Conservation (phyloP, 2,888 invertebrate genomes). For the Helleia helle region DNA sequence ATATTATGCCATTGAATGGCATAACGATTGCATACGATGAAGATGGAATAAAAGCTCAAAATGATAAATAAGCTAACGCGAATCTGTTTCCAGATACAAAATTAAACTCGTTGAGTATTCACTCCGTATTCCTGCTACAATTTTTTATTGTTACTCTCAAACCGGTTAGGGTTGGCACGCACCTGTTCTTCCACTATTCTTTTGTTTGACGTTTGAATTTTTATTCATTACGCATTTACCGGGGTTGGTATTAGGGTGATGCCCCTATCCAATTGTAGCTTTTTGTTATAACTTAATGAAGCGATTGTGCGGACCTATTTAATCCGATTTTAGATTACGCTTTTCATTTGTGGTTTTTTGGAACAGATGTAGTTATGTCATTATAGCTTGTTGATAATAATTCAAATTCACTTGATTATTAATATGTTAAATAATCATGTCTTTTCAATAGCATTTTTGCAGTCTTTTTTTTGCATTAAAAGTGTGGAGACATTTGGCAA, state of each 20-base stretch:
- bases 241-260: slow-evolving; percentile 22
- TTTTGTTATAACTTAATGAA: slow-evolving; percentile 56
- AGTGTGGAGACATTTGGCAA: no score
- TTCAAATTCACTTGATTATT: no score
- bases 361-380: no score
- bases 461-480: no score
- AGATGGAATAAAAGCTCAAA: slow-evolving; percentile 2
- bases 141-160: slow-evolving; percentile 1
- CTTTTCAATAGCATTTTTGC: no score
- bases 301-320: slow-evolving; percentile 58
- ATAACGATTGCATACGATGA: no score
- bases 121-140: neutral
- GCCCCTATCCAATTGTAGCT: slow-evolving; percentile 26
- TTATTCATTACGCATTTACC: slow-evolving; percentile 46
- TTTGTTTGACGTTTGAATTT: slow-evolving; percentile 47
- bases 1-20: no score
- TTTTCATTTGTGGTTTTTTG: no score
- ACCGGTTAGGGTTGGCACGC: neutral
- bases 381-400: no score
- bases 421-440: no score
- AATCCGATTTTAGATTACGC: slow-evolving; percentile 53
- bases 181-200: slow-evolving; percentile 14
- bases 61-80: slow-evolving; percentile 1
- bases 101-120: slow-evolving; percentile 3
- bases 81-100: neutral